These are phyloP conservation scores for Condylostylus longicornis DNA, from an alignment of 1,140 invertebrate species.

Conservation along the genomic window DNA sequence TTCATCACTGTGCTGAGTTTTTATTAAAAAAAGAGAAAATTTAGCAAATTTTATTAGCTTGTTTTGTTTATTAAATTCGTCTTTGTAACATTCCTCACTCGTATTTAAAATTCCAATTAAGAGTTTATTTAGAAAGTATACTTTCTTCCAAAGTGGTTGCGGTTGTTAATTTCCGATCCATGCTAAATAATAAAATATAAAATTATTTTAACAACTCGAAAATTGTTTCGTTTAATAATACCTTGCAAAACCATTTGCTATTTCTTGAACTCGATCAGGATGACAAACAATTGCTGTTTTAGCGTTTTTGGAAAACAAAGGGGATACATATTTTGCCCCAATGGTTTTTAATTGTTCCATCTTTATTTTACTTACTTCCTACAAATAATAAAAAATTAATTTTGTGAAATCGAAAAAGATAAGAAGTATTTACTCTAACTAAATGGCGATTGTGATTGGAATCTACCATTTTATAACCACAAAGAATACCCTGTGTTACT, in stretches of 20 bases:
- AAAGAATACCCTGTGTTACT: slow-evolving; percentile 50
- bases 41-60: no score
- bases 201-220: no score
- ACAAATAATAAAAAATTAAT: neutral
- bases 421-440: slow-evolving; percentile 2
- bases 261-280: slow-evolving; percentile 54
- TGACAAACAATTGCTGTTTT: slow-evolving; percentile 58
- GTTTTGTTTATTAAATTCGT: no score
- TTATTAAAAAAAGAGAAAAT: no score
- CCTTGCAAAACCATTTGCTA: slow-evolving; percentile 48
- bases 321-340: slow-evolving; percentile 50
- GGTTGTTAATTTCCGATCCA: no score
- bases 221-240: no score
- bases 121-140: no score
- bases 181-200: no score
- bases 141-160: no score
- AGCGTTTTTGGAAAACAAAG: slow-evolving; percentile 43
- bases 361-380: slow-evolving; percentile 44
- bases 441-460: slow-evolving; percentile 47
- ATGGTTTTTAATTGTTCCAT: slow-evolving; percentile 47
- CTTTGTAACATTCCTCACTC: no score
- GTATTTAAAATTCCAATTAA: no score
- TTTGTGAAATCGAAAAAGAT: neutral
- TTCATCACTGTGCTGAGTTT: no score
- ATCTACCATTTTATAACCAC: slow-evolving; percentile 51